Base-by-base conservation (phyloP, 2,113 vertebrate species). In the Protomyctophum bolini region DNA sequence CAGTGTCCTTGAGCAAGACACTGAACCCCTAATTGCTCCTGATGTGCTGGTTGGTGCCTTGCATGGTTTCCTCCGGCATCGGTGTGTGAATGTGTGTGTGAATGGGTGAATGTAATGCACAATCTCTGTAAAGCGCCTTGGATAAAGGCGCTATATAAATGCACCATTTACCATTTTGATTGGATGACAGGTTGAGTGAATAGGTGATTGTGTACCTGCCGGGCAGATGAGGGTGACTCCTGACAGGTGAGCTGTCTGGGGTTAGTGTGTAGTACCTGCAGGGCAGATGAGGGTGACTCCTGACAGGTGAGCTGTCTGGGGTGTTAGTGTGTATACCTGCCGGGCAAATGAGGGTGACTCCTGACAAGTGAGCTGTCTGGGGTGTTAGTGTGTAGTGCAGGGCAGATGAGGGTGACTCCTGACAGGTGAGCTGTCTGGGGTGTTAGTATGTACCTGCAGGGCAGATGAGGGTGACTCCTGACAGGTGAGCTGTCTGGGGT, bases 171-270 rank as follows among this genome's bases (percentile, higher is more conserved):
- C 21, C 21, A 21, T 21, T 21, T 21, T 21, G 21, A 21, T 21
- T 21, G 21, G 21, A 21, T 21, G 21, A 21, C 21, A 21, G 21
- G 21, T 21, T 21, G 21, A 21, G 1, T 21, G 21, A 21, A 21
- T 21, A 9, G 45, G 2, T 29, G 15, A 50, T 28, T 7, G 86
- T 87, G 80, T 79, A 96, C 95, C 95, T 83, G 93, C 94, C 14
- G 95, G 95, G 71, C 95, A 96, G 78, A 97, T 93, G 4, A 97
- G 94, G n/a, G 88, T 89, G 73, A 96, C 81, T 73, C 94, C 90
- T 83, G 89, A 93, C 78, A 97, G 21, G 4, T 97, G 94, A 0
- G 92, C 85, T 46, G 14, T 45, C 12, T 63, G 6, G 58, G 9
- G 0, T 28, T 7, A 86, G 87, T n/a, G n/a, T n/a, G n/a, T n/a